Conservation (phyloP, 2,113 vertebrate species). For the Plecotus auritus region DNA sequence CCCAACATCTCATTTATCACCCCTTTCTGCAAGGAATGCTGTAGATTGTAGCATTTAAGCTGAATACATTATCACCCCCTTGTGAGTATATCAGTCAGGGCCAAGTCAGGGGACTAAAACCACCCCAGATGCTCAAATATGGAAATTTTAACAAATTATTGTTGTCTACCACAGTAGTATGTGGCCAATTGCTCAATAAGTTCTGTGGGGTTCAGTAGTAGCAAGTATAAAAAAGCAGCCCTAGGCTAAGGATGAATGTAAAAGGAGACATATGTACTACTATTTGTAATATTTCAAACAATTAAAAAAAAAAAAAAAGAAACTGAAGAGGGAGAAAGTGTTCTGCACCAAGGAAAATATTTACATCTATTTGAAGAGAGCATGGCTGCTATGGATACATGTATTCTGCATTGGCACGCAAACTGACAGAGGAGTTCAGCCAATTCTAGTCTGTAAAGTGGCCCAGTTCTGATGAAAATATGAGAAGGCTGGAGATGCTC, state of each 20-base stretch:
- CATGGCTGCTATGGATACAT: neutral
- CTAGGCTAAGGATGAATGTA: neutral
- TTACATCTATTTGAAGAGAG: neutral
- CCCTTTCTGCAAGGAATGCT: neutral
- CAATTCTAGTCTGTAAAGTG: neutral
- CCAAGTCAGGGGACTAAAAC: neutral
- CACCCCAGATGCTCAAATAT: neutral
- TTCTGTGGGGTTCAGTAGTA: neutral
- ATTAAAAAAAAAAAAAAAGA: too few relatives aligned
- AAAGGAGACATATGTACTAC: too few relatives aligned
- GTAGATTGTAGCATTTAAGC: neutral
- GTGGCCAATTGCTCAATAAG: neutral
- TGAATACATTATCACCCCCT: neutral
- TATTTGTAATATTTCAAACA: too few relatives aligned
- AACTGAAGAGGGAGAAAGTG: neutral
- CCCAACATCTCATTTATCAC: neutral
- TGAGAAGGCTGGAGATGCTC: neutral
- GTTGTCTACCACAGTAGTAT: neutral
- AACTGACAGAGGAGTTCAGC: neutral
- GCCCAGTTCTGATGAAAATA: neutral
- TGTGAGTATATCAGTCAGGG: neutral
- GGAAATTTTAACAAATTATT: neutral
- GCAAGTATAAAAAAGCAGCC: neutral
- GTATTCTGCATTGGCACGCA: neutral
- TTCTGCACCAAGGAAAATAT: neutral